These are phyloP conservation scores for Hemicrepidius hirtus DNA, from an alignment of 2,888 invertebrate species.

Conservation along the genomic window DNA sequence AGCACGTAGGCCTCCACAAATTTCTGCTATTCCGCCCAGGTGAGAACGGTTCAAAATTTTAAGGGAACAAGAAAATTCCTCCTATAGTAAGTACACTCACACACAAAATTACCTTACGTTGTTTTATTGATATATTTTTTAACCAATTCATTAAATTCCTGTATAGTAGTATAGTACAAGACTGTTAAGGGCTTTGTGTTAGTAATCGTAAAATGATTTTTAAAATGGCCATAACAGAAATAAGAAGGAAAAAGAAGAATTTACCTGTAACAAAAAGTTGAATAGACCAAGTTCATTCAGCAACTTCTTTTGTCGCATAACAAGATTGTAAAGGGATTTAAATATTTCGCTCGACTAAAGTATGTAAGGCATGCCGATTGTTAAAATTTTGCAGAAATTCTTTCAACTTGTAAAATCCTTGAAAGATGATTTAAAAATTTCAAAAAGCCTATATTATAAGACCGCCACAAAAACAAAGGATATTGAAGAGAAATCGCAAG, in stretches of 20 bases:
- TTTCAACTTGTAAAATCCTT: constrained; percentile 2
- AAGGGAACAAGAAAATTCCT: not conserved
- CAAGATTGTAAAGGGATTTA: constrained; percentile 41
- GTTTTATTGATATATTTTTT: too few relatives aligned
- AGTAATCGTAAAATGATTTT: too few relatives aligned
- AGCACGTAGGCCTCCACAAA: constrained; percentile 53
- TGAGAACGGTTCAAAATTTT: constrained; percentile 33
- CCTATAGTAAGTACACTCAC: not conserved
- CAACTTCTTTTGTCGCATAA: constrained; percentile 34
- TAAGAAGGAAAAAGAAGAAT: constrained; percentile 5
- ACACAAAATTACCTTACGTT: too few relatives aligned
- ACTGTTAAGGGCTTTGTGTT: too few relatives aligned
- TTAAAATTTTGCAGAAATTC: constrained; percentile 32
- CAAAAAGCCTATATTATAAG: not conserved
- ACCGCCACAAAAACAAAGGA: not conserved
- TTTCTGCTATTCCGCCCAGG: constrained; percentile 25
- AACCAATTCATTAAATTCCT: too few relatives aligned
- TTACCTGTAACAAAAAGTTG: constrained; percentile 28
- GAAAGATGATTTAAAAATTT: not conserved
- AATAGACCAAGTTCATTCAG: constrained; percentile 26
- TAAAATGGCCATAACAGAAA: not conserved
- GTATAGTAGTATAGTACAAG: too few relatives aligned
- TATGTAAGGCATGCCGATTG: constrained; percentile 37
- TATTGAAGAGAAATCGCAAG: too few relatives aligned
- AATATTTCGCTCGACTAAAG: constrained; percentile 32